Conservation (phyloP, 2,888 invertebrate genomes). For the Diaprepes abbreviatus region DNA sequence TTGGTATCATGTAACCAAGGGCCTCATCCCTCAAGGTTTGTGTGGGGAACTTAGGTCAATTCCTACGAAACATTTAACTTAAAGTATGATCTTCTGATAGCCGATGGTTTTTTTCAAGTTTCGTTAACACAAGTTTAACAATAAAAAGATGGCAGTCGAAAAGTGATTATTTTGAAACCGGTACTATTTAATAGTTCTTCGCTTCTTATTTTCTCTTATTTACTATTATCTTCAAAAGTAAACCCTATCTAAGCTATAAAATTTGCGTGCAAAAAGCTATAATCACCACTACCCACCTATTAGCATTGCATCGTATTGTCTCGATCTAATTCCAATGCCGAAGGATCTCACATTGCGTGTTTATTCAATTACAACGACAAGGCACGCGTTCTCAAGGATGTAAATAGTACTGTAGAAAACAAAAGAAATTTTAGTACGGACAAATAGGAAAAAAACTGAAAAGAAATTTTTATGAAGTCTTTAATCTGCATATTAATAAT, state of each 20-base stretch:
- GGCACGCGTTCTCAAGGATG: conserved; percentile 29
- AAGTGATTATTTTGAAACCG: too few species aligned
- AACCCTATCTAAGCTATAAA: not conserved
- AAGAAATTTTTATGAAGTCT: too few species aligned
- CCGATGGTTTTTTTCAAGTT: too few species aligned
- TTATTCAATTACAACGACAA: conserved; percentile 40
- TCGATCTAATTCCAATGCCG: conserved; percentile 41
- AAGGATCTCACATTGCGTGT: conserved; percentile 35
- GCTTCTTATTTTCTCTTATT: conserved; percentile 7
- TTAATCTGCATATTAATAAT: too few species aligned
- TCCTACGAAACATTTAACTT: too few species aligned
- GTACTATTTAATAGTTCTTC: too few species aligned
- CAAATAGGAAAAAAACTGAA: not conserved
- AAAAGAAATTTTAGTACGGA: conserved; percentile 19
- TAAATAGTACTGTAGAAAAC: conserved; percentile 12
- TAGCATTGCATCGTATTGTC: conserved; percentile 27
- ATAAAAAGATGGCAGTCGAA: too few species aligned
- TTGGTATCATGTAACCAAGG: too few species aligned
- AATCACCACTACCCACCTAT: conserved; percentile 30
- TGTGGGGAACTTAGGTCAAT: too few species aligned
- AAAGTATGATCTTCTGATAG: too few species aligned
- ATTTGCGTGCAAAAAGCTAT: conserved; percentile 14
- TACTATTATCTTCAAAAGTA: not conserved
- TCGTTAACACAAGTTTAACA: too few species aligned
- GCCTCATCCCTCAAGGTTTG: too few species aligned